Conservation (phyloP, 2,113 vertebrate species). For the Grantiella picta region DNA sequence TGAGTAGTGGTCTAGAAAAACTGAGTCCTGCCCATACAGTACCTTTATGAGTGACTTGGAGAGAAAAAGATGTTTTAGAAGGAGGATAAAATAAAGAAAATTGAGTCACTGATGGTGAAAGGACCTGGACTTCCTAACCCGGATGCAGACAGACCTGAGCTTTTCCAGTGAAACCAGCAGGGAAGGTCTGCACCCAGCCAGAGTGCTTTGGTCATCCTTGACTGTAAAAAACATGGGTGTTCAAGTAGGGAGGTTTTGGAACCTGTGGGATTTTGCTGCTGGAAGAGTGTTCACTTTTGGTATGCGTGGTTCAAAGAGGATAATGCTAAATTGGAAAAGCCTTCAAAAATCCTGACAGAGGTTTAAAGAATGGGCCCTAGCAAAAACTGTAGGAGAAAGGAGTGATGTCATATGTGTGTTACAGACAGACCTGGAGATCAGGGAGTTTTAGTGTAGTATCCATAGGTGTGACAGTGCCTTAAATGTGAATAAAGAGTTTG, state of each 20-base stretch:
- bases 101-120: not conserved
- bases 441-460: not conserved
- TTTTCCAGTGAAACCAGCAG: not conserved
- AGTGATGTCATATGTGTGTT: not conserved
- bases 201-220: not conserved
- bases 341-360: not conserved
- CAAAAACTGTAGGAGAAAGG: not conserved
- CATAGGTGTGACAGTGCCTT: not conserved
- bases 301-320: not conserved
- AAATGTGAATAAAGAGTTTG: not conserved
- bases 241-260: not conserved
- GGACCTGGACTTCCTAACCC: not conserved
- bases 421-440: not conserved
- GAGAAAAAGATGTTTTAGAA: not conserved
- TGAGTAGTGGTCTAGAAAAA: not conserved
- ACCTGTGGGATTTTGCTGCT: not conserved
- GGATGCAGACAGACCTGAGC: not conserved
- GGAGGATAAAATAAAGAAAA: not conserved
- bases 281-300: not conserved
- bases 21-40: not conserved
- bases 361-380: not conserved
- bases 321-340: not conserved
- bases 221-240: not conserved
- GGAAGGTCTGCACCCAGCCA: not conserved
- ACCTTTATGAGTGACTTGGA: not conserved